Evolutionary conservation across 2,113 vertebrate genomes (phyloP).

Genomic region (Rhagologus leucostigma): DNA sequence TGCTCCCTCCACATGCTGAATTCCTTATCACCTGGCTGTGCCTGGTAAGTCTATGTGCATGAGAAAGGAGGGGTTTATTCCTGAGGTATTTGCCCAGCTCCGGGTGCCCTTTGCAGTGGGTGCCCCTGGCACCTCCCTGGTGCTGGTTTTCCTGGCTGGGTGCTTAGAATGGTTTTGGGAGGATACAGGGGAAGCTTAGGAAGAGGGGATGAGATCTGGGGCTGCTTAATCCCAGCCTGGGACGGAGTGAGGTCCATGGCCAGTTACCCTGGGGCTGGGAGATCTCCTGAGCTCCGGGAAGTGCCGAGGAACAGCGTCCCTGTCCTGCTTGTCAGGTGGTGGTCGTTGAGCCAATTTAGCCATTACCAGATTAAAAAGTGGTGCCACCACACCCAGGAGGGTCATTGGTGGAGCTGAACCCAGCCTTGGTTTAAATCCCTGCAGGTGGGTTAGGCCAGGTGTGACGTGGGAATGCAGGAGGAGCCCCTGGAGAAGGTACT

Average conservation of each 20-base stretch:
- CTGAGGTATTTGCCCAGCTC: not conserved
- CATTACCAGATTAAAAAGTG: rapidly evolving
- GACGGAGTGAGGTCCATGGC: not conserved
- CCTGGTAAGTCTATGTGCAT: rapidly evolving
- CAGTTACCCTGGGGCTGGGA: not conserved
- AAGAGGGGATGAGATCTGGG: not conserved
- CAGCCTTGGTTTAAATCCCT: not conserved
- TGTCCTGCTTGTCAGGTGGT: rapidly evolving
- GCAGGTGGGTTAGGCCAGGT: rapidly evolving
- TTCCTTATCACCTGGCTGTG: not conserved
- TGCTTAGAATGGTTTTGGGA: not conserved
- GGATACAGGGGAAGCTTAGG: not conserved
- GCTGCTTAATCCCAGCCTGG: not conserved
- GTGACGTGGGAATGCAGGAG: not conserved
- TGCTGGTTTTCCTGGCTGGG: not conserved
- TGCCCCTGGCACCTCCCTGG: not conserved
- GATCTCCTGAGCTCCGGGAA: not conserved
- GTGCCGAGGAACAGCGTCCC: rapidly evolving
- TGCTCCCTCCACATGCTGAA: not conserved
- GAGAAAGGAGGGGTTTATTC: not conserved
- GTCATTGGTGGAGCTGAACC: not conserved
- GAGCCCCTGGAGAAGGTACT: not conserved
- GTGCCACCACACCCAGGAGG: not conserved
- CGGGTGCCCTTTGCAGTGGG: not conserved
- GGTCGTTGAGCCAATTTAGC: rapidly evolving